A percentile compares a stretch with the other conserved stretches of the same genome.
These are phyloP conservation scores for Hirundo rustica DNA, from an alignment of 2,797 vertebrate species.

Conservation along the genomic window DNA sequence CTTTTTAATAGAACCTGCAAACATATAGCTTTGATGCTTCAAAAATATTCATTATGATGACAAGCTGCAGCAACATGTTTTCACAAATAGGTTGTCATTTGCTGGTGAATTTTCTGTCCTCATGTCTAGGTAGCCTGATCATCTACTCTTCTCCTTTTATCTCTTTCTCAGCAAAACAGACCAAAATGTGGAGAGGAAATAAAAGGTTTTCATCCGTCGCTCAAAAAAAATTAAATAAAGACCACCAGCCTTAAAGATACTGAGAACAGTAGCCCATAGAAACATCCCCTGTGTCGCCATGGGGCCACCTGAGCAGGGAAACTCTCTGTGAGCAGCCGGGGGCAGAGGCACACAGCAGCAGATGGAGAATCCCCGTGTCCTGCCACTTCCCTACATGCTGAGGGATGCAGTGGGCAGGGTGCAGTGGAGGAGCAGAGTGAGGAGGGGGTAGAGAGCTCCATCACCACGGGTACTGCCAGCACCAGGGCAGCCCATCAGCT, in stretches of 20 bases:
- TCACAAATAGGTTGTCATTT: not conserved
- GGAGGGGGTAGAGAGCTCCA: not conserved
- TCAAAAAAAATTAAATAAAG: not conserved
- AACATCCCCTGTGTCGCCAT: not conserved
- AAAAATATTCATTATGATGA: not conserved
- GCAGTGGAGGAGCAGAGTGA: not conserved
- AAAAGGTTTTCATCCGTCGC: not conserved
- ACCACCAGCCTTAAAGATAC: not conserved
- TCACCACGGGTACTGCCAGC: not conserved
- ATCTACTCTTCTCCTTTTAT: not conserved
- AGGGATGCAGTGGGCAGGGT: not conserved
- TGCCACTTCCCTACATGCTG: rapidly evolving
- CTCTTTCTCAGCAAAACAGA: not conserved
- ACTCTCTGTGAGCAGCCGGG: not conserved
- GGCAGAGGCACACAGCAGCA: not conserved
- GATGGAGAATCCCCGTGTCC: rapidly evolving
- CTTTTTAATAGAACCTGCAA: not conserved
- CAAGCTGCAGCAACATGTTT: rapidly evolving
- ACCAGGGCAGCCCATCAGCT: not conserved
- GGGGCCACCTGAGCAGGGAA: not conserved
- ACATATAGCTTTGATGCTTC: not conserved
- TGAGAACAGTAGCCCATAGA: not conserved
- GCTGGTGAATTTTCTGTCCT: not conserved
- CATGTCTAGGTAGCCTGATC: not conserved
- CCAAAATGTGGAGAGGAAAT: not conserved